Conservation (phyloP, 2,888 invertebrate species). For the Stenodema calcarata region DNA sequence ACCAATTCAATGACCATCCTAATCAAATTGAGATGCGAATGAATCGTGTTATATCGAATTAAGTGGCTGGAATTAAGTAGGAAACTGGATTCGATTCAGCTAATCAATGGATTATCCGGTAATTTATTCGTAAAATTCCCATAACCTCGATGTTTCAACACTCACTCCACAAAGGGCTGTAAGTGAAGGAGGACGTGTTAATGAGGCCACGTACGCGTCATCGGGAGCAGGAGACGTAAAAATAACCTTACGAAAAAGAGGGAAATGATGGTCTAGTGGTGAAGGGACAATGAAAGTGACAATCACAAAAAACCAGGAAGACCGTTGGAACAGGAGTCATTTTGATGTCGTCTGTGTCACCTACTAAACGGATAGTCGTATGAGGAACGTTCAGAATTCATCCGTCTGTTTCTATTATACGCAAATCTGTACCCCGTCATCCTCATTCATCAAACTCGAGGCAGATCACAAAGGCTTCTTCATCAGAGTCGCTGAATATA, state of each 20-base stretch:
- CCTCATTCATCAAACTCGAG: too few species aligned
- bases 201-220: constrained; percentile 9
- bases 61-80: too few species aligned
- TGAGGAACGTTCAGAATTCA: background rate
- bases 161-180: background rate
- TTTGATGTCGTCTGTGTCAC: background rate
- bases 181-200: background rate
- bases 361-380: background rate
- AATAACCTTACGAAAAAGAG: background rate
- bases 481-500: too few species aligned
- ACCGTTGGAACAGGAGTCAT: background rate
- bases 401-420: background rate
- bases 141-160: too few species aligned
- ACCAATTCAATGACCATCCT: too few species aligned
- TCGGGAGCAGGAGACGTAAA: background rate
- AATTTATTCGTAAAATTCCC: too few species aligned
- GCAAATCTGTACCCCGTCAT: too few species aligned
- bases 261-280: background rate
- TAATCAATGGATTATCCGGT: too few species aligned
- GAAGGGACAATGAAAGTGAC: background rate
- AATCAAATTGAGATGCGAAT: too few species aligned
- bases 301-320: background rate
- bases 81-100: too few species aligned
- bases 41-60: too few species aligned
- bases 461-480: too few species aligned